phyloP scores from a whole-genome alignment of 2,888 invertebrate species.

The Cinara cedri region DNA sequence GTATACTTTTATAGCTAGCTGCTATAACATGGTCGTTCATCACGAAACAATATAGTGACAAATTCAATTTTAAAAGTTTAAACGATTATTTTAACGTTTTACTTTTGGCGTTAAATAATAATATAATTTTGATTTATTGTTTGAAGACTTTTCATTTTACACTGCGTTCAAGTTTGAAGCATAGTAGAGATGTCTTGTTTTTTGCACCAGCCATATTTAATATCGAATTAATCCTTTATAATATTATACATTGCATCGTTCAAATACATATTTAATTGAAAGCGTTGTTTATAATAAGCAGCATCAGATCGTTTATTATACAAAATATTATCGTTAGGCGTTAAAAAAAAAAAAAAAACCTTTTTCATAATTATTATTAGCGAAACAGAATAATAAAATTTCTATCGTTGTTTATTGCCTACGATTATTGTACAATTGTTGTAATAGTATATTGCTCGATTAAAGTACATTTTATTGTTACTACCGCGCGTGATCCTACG shows the following conservation, averaged over 20 bases:
- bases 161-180: background rate
- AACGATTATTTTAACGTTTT: background rate
- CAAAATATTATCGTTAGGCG: too few species aligned
- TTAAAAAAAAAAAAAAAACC: too few species aligned
- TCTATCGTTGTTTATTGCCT: too few species aligned
- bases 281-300: too few species aligned
- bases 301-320: too few species aligned
- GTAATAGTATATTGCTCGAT: too few species aligned
- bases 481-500: background rate
- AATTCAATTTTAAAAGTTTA: slow-evolving; percentile 22
- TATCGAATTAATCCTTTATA: background rate
- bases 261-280: background rate
- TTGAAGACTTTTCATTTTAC: background rate
- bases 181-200: background rate
- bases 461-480: background rate
- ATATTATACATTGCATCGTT: background rate
- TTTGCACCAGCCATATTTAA: background rate
- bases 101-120: background rate
- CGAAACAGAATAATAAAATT: too few species aligned
- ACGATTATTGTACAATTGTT: background rate
- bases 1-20: background rate
- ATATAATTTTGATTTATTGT: slow-evolving; percentile 38
- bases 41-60: slow-evolving; percentile 21
- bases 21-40: slow-evolving; percentile 19
- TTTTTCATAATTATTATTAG: too few species aligned